Evolutionary conservation across 2,113 vertebrate species (phyloP).

Genomic region (Sus scrofa): DNA sequence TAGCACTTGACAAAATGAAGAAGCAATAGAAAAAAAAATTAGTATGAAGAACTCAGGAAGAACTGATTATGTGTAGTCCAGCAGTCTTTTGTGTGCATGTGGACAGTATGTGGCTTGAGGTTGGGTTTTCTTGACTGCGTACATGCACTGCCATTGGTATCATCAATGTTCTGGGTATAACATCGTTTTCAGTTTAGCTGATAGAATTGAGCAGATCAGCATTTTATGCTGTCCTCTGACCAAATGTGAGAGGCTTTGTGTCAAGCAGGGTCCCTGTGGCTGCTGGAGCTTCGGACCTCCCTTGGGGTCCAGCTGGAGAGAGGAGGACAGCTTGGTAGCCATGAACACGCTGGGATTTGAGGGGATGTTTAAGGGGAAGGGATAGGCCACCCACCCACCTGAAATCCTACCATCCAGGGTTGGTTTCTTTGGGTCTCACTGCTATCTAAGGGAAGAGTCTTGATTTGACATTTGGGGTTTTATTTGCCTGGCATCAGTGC

Average conservation of each 20-base stretch:
- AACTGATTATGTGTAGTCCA: background rate
- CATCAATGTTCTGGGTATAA: background rate
- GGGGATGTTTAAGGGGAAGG: background rate
- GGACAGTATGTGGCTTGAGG: background rate
- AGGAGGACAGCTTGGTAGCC: background rate
- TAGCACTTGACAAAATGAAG: constrained; percentile 24
- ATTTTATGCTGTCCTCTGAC: background rate
- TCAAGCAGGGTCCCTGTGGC: background rate
- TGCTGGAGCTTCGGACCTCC: background rate
- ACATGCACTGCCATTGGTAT: background rate
- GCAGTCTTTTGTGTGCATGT: background rate
- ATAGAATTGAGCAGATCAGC: background rate
- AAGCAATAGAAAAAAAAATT: background rate
- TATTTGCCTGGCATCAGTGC: background rate
- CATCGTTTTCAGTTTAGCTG: constrained; percentile 26
- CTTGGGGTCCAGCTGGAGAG: background rate
- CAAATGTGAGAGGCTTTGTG: background rate
- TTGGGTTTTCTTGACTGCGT: background rate
- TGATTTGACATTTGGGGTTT: background rate
- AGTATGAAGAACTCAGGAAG: background rate
- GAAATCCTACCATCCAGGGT: background rate
- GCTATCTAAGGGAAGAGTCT: background rate
- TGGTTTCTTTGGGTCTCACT: constrained; percentile 1
- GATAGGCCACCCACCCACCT: background rate
- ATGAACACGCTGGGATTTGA: background rate